Evolutionary conservation across 2,113 vertebrate genomes (phyloP), one percentile per base, ranked within the genome.

Genomic region (Halcyon senegalensis): DNA sequence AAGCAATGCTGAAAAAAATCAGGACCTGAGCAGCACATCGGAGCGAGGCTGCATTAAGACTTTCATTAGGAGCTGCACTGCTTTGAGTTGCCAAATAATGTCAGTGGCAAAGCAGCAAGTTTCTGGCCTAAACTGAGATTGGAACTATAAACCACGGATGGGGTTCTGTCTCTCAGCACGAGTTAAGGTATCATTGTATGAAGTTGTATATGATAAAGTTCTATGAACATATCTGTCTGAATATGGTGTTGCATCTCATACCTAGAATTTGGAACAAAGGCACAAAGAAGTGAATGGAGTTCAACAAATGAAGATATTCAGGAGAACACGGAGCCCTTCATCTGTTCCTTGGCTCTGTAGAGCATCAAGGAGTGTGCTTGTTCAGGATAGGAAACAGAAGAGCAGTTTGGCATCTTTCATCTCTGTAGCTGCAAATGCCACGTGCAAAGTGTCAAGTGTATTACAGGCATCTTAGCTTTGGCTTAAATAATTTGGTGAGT

Each of bases 351-450:
- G 73, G 66, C 70, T 87, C 56, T 46, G 24, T 8, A 23, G 73
- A 82, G 44, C 84, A 58, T 18, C 2, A 4, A 53, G 81, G n/a
- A 15, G 15, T 6, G 28, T 55, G 63, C 12, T n/a, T 77, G 68
- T 30, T 82, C 24, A 19, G 27, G 41, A 76, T 0, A 20, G 41
- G 55, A 85, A 94, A 53, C 55, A 76, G 44, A 75, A 35, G 58
- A 73, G 73, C 43, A 33, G 10, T 62, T 94, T 91, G 93, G 90
- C 79, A 77, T 33, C 59, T 80, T 68, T 62, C 78, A 51, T 5
- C 89, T 69, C 74, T 69, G 75, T 94, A 94, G 93, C 84, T 94
- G 91, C 91, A 85, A 83, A 85, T 37, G 70, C 58, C 82, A 87
- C 8, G 11, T 74, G 93, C 46, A 37, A 86, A 83, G 31, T 8